These are phyloP conservation scores for Mormyrus lacerda DNA, from an alignment of 2,113 vertebrate species.

Conservation along the genomic window DNA sequence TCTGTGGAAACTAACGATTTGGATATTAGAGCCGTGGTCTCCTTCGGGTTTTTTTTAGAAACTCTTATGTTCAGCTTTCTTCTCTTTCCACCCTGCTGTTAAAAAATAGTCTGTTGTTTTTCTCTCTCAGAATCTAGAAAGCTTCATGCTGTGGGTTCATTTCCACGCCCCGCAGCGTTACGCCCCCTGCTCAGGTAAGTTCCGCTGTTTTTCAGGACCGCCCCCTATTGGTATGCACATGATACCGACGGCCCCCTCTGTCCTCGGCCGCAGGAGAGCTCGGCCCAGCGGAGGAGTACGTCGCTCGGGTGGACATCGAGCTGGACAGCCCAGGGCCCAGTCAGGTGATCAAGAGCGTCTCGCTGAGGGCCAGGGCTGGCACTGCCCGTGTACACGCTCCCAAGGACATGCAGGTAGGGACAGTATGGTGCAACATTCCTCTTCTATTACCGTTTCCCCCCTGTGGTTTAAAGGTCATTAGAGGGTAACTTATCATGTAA, in stretches of 20 bases:
- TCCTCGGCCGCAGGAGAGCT: constrained; percentile 57
- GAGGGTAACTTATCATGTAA: not conserved
- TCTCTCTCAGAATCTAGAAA: constrained; percentile 71
- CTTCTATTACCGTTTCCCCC: not conserved
- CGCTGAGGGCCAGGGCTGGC: constrained; percentile 74
- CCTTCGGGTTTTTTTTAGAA: not conserved
- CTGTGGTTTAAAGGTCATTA: not conserved
- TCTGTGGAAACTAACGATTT: not conserved
- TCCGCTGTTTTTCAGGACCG: not conserved
- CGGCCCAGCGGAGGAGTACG: constrained; percentile 73
- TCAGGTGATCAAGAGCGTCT: constrained; percentile 73
- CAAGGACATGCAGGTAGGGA: constrained; percentile 76
- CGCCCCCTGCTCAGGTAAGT: constrained; percentile 67
- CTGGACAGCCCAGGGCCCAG: constrained; percentile 81
- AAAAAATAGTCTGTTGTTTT: not conserved
- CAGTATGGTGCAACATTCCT: not conserved
- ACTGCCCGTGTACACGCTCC: constrained; percentile 82
- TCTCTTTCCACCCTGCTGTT: not conserved
- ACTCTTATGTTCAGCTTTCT: not conserved
- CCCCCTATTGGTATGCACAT: not conserved
- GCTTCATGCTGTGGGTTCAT: constrained; percentile 78
- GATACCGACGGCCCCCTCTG: not conserved
- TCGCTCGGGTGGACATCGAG: constrained; percentile 82
- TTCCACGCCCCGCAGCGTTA: constrained; percentile 80
- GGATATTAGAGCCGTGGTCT: not conserved